Base-by-base conservation (phyloP, 2,797 vertebrate genomes). In the Sarcophilus harrisii region DNA sequence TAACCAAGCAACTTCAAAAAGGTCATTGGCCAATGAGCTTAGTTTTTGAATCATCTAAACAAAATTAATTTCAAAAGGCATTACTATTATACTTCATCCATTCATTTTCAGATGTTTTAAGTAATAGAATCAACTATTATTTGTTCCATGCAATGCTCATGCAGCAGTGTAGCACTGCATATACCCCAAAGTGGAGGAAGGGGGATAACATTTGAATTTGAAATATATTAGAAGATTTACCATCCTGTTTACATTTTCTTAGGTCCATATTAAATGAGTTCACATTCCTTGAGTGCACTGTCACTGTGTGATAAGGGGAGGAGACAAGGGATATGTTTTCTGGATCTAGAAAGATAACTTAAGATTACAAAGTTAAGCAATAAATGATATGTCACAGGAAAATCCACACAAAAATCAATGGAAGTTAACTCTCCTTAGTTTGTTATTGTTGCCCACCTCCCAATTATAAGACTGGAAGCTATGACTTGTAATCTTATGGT, bases 31-130 rank as follows among this genome's bases (percentile, higher is more conserved):
- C 95, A 97, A 57, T 38, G 18, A 93, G 93, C 95, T 96, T 94
- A 94, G 93, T 97, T 95, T 96, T 93, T 92, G 60, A 96, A 59
- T 95, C 91, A 96, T 90, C 93, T 92, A 96, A 94, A 96, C 29
- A 87, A 0, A 55, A 96, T 32, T 90, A 52, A 58, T 73, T 92
- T 94, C 62, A 95, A 96, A 96, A 97, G 81, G 32, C 57, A 94
- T 95, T n/a, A 58, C 81, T 92, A 52, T 95, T 95, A 32, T 45
- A 91, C 91, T 91, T 94, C 95, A 45, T 89, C 94, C 93, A 94
- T 90, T 97, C 91, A 73, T 90, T 96, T 97, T 62, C 55, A 94
- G 93, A 93, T 95, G 96, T 92, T 96, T 94, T 58, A 93, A 30
- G 73, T 58, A 73, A 95, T 81, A 89, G 49, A 94, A 81, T 89